Conservation (phyloP, 2,888 invertebrate species). For the Callimorpha dominula region DNA sequence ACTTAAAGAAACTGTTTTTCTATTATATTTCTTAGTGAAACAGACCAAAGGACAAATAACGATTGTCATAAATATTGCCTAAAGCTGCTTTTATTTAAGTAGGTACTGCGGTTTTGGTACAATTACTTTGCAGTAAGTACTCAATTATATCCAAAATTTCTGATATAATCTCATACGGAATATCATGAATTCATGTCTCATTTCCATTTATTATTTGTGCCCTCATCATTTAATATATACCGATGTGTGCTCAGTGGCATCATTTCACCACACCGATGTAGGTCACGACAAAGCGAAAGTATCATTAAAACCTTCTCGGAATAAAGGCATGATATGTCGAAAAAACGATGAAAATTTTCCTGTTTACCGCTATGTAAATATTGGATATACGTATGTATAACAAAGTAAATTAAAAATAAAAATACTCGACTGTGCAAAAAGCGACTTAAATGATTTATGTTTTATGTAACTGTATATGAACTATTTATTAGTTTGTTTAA, state of each 20-base stretch:
- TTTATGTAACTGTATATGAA: too few species aligned
- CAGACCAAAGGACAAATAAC: background rate
- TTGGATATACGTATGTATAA: background rate
- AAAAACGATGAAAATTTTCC: constrained; percentile 24
- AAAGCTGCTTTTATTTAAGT: background rate
- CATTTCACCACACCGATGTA: constrained; percentile 27
- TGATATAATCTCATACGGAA: background rate
- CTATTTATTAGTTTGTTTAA: too few species aligned
- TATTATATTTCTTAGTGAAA: background rate
- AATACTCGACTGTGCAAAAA: background rate
- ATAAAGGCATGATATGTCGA: constrained; percentile 20
- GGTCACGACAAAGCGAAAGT: constrained; percentile 34
- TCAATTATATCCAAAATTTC: background rate
- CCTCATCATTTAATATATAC: background rate
- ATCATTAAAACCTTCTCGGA: constrained; percentile 34
- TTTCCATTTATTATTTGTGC: constrained; percentile 6
- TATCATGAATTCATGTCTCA: constrained; percentile 1
- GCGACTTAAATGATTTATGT: too few species aligned
- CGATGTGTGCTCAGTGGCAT: constrained; percentile 9
- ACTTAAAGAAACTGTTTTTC: background rate
- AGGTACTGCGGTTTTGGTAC: background rate
- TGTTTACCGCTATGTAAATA: constrained; percentile 1
- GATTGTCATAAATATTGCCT: background rate
- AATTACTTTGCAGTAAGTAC: background rate
- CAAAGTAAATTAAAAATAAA: background rate